Conservation (phyloP, 2,113 vertebrate genomes). For the Asarcornis scutulata region DNA sequence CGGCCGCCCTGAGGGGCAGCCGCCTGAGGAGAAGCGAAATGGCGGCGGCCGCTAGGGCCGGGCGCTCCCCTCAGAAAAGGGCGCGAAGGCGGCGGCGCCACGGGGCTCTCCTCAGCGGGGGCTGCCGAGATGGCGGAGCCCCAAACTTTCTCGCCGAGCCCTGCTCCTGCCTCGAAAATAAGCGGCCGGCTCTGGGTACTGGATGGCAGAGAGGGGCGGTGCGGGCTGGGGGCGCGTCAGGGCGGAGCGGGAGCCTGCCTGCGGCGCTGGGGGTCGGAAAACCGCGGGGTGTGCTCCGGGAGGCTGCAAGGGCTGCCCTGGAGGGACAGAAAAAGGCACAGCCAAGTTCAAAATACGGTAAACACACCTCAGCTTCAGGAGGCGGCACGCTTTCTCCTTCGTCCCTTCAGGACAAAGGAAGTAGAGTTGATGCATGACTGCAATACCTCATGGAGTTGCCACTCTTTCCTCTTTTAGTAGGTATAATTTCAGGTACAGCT, state of each 20-base stretch:
- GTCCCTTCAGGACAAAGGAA: background rate
- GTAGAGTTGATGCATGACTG: fast-evolving
- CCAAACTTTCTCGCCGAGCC: fast-evolving
- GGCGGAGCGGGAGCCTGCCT: background rate
- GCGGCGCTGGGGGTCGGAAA: background rate
- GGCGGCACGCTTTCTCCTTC: background rate
- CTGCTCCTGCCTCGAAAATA: fast-evolving
- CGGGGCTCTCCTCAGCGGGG: too few species aligned
- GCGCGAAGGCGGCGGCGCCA: background rate
- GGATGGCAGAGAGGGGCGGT: background rate
- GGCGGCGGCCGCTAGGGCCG: too few species aligned
- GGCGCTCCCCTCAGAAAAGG: background rate
- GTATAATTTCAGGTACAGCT: background rate
- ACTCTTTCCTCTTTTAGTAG: background rate
- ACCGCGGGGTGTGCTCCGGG: fast-evolving
- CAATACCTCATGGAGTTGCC: background rate
- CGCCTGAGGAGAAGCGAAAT: too few species aligned
- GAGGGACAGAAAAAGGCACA: fast-evolving
- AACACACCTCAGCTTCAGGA: background rate
- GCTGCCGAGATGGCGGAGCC: too few species aligned
- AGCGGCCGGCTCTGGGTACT: background rate
- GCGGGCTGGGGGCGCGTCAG: background rate
- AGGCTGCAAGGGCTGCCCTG: background rate
- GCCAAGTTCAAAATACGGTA: background rate
- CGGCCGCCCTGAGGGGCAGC: too few species aligned